These are phyloP conservation scores for Dinoponera quadriceps DNA, from an alignment of 1,140 invertebrate species.

Conservation along the genomic window DNA sequence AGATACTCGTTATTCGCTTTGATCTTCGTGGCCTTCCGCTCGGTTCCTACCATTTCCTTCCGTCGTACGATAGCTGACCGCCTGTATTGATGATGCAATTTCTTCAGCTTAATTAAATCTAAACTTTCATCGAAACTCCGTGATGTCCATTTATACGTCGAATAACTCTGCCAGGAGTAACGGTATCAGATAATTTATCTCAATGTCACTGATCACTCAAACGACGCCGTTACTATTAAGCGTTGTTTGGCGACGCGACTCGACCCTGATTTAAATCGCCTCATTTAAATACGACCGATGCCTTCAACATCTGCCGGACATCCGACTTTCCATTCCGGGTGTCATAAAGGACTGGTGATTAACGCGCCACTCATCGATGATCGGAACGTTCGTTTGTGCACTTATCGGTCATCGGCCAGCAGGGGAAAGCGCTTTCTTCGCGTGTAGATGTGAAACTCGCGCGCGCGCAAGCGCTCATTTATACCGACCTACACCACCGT, in stretches of 20 bases:
- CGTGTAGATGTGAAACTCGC: background rate
- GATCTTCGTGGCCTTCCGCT: slow-evolving; percentile 23
- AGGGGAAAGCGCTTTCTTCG: background rate
- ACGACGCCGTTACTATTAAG: background rate
- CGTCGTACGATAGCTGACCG: background rate
- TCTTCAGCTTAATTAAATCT: background rate
- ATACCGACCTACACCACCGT: background rate
- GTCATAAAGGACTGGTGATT: slow-evolving; percentile 9
- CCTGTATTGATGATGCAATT: background rate
- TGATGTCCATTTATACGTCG: no score
- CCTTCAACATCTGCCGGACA: slow-evolving; percentile 20
- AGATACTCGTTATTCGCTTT: slow-evolving; percentile 28
- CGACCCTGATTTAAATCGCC: background rate
- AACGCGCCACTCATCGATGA: slow-evolving; percentile 1
- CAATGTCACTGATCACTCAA: no score
- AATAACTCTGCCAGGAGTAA: no score
- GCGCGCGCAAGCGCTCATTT: background rate
- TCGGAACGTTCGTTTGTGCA: background rate
- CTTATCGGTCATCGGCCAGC: slow-evolving; percentile 16
- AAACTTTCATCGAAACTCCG: no score
- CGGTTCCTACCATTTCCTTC: background rate
- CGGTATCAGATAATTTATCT: no score
- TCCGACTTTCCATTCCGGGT: slow-evolving; percentile 2
- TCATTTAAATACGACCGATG: slow-evolving; percentile 1
- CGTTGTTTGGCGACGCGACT: background rate